phyloP scores from a whole-genome alignment of 2,113 vertebrate genomes.

The Dendropsophus ebraccatus region DNA sequence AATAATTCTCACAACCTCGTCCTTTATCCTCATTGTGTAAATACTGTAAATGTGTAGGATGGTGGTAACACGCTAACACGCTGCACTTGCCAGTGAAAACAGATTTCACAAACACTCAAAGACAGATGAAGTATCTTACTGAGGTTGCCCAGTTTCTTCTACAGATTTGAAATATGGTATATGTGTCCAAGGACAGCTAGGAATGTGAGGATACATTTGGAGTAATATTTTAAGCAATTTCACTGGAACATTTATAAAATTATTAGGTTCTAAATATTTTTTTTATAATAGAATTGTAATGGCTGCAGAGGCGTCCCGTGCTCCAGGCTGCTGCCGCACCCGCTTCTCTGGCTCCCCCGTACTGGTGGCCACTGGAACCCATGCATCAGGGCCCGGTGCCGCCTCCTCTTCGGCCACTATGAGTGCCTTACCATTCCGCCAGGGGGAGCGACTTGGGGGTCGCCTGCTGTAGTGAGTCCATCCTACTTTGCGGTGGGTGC shows the following conservation, averaged over 20 bases:
- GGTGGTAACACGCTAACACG: conserved; percentile 57
- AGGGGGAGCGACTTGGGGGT: no score
- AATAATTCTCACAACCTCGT: conserved; percentile 67
- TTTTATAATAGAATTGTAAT: background rate
- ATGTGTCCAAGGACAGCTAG: background rate
- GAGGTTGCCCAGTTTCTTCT: background rate
- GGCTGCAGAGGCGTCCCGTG: no score
- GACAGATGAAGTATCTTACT: conserved; percentile 28
- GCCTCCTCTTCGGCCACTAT: no score
- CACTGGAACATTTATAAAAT: background rate
- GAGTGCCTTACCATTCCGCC: no score
- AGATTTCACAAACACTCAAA: conserved; percentile 9
- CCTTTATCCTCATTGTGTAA: conserved; percentile 50
- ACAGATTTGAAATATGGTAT: background rate
- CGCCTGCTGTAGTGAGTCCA: no score
- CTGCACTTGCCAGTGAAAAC: conserved; percentile 48
- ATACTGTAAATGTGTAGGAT: conserved; percentile 61
- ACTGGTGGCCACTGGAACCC: no score
- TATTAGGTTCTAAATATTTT: background rate
- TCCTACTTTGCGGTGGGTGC: no score
- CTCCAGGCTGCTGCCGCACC: no score
- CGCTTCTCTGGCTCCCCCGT: background rate
- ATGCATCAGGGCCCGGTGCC: no score
- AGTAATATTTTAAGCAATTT: background rate
- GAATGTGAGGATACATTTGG: background rate